Conservation (phyloP, 2,888 invertebrate genomes). For the Sympetrum striolatum region DNA sequence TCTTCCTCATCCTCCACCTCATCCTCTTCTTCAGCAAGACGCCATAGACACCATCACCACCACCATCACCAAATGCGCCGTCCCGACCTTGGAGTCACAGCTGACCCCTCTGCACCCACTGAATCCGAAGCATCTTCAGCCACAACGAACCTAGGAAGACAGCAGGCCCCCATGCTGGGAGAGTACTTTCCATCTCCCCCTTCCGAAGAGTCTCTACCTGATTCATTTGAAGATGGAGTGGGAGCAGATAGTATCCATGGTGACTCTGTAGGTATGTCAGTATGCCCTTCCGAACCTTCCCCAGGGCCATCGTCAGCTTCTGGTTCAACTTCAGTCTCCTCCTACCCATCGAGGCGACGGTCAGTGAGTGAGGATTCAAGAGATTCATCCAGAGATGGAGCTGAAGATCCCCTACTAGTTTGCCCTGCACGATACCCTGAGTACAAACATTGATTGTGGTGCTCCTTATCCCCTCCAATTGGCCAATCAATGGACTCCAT, state of each 20-base stretch:
- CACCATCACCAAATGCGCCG: slow-evolving; percentile 19
- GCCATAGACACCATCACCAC: slow-evolving; percentile 11
- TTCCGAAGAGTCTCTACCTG: slow-evolving; percentile 62
- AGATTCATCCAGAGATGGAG: slow-evolving; percentile 45
- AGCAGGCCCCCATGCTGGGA: slow-evolving; percentile 42
- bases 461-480: slow-evolving; percentile 52
- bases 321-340: slow-evolving; percentile 46
- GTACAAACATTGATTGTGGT: slow-evolving; percentile 75
- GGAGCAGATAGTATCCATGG: neutral
- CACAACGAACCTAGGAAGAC: slow-evolving; percentile 30
- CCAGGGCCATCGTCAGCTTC: slow-evolving; percentile 46
- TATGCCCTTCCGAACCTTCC: neutral
- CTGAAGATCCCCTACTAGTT: slow-evolving; percentile 47
- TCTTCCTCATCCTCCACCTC: slow-evolving; percentile 51
- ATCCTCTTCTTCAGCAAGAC: slow-evolving; percentile 49
- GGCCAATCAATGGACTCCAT: neutral
- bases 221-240: slow-evolving; percentile 33
- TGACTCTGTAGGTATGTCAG: neutral
- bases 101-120: slow-evolving; percentile 19
- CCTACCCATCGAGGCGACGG: slow-evolving; percentile 30
- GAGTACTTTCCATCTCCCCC: slow-evolving; percentile 67
- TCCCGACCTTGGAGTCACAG: slow-evolving; percentile 1
- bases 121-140: slow-evolving; percentile 39
- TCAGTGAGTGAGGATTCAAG: slow-evolving; percentile 50
- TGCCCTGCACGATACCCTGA: slow-evolving; percentile 71